Conservation (phyloP, 2,888 invertebrate species). For the Drosophila colorata region DNA sequence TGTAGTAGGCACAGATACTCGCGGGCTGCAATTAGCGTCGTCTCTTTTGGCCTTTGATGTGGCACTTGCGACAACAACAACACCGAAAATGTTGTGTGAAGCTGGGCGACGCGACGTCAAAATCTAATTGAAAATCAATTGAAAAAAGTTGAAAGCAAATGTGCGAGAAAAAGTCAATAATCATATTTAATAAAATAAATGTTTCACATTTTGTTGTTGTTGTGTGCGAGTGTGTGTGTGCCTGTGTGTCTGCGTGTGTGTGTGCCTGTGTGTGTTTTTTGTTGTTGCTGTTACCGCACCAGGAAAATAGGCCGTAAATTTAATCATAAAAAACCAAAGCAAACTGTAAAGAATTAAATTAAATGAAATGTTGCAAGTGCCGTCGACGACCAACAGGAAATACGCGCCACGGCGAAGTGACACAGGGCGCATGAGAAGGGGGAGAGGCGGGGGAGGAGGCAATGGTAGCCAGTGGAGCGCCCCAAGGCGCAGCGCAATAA, state of each 20-base stretch:
- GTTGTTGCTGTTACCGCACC: slow-evolving; percentile 17
- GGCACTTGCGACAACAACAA: slow-evolving; percentile 55
- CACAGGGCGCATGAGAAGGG: not conserved
- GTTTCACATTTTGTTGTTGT: slow-evolving; percentile 7
- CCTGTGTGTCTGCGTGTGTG: too few relatives aligned
- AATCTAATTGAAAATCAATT: slow-evolving; percentile 62
- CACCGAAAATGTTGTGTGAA: slow-evolving; percentile 40
- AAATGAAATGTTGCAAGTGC: slow-evolving; percentile 65
- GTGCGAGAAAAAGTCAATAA: slow-evolving; percentile 58
- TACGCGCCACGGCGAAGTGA: slow-evolving; percentile 37
- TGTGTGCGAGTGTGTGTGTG: not conserved
- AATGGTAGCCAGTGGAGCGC: slow-evolving; percentile 20
- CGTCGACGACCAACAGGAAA: slow-evolving; percentile 53
- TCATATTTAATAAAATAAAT: slow-evolving; percentile 61
- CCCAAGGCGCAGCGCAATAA: slow-evolving; percentile 50
- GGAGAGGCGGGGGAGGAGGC: not conserved
- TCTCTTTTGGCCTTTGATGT: slow-evolving; percentile 66
- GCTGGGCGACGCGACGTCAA: slow-evolving; percentile 21
- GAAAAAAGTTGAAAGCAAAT: slow-evolving; percentile 48
- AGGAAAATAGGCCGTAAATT: slow-evolving; percentile 48
- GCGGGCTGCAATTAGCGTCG: slow-evolving; percentile 61
- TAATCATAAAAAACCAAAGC: slow-evolving; percentile 51
- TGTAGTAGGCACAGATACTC: slow-evolving; percentile 23
- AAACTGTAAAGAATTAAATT: slow-evolving; percentile 56
- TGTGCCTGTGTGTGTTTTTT: too few relatives aligned